Percentiles rank a stretch among this genome's conserved stretches.
phyloP scores from a whole-genome alignment of 1,140 invertebrate genomes.

The Ylistrum balloti region DNA sequence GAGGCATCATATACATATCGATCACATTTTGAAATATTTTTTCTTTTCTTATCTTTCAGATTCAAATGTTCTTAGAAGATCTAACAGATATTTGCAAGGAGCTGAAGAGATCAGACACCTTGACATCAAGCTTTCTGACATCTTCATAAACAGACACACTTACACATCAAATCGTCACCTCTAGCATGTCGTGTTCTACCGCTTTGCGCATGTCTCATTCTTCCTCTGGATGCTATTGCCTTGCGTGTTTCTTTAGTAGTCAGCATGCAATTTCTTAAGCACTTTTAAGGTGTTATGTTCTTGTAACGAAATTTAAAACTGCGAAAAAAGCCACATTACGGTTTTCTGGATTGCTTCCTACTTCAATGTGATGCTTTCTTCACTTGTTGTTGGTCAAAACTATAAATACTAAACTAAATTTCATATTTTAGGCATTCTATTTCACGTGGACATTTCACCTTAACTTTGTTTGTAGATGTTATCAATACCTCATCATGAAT shows the following conservation, averaged over 20 bases:
- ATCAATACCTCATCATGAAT: not conserved
- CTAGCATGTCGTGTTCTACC: not conserved
- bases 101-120: slow-evolving; percentile 64
- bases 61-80: slow-evolving; percentile 73
- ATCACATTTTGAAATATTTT: not conserved
- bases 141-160: slow-evolving; percentile 60
- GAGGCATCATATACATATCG: too few species aligned
- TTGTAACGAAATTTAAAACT: too few species aligned
- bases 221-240: not conserved
- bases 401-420: too few species aligned
- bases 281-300: not conserved
- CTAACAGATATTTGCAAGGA: slow-evolving; percentile 70
- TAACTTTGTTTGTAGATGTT: not conserved
- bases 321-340: too few species aligned
- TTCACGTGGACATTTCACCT: not conserved
- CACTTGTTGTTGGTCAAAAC: too few species aligned
- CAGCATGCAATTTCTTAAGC: not conserved
- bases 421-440: too few species aligned
- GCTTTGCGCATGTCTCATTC: not conserved
- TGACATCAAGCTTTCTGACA: slow-evolving; percentile 58
- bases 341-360: too few species aligned
- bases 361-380: too few species aligned
- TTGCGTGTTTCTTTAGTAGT: not conserved
- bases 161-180: slow-evolving; percentile 43
- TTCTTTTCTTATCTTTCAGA: slow-evolving; percentile 60